Evolutionary conservation across 2,797 vertebrate species (phyloP), one percentile per base, ranked within the genome.

Genomic region (Heterohyrax brucei): DNA sequence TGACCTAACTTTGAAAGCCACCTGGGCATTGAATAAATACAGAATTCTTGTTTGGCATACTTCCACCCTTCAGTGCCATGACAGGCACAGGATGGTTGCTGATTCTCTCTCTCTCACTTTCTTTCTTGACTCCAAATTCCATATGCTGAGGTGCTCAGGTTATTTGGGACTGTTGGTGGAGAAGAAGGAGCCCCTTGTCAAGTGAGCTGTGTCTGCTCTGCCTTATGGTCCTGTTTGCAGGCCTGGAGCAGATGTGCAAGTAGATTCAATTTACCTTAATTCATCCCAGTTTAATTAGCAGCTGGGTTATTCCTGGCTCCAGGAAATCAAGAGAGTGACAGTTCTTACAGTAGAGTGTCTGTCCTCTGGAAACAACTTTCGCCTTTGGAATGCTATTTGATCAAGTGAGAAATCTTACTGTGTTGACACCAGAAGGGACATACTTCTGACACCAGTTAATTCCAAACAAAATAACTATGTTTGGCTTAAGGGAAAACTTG

Each of bases 241-340:
- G 96, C 96, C 97, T 97, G 96, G 80, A 98, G 96, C 98, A 98
- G 98, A 98, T 98, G 98, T 98, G 98, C 95, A 97, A 92, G 97
- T 97, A 97, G 97, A 98, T 98, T 98, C 98, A 98, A 98, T 98
- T 98, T 98, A 98, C 98, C 97, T 98, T 98, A 98, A 98, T 98
- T 98, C 97, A 97, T 98, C 98, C 97, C 97, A 96, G 97, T 98
- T 98, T 98, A 98, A 98, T 98, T 98, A 98, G 98, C 98, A 98
- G 97, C 98, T 98, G 98, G 97, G 97, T 97, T 97, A 94, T 96
- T 98, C 96, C 97, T 98, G 98, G 98, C 98, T 97, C 81, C 77
- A 96, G 77, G 83, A 97, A 91, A 95, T 72, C 78, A 83, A 79
- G 88, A 97, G 66, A 94, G 62, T 93, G 95, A 96, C 96, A 95